phyloP scores from a whole-genome alignment of 2,113 vertebrate genomes.

The Lepisosteus osseus region DNA sequence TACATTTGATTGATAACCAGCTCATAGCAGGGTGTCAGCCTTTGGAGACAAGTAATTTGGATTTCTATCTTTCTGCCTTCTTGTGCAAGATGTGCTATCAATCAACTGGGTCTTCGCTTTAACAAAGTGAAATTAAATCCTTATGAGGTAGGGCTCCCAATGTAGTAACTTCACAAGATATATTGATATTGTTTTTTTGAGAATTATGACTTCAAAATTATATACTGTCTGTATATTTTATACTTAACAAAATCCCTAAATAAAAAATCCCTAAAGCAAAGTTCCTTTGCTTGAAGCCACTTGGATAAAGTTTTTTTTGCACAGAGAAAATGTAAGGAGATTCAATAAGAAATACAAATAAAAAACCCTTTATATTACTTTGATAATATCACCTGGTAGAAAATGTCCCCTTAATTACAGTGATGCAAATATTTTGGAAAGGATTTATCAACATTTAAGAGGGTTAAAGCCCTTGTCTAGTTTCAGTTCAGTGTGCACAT shows the following conservation, averaged over 20 bases:
- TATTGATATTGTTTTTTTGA: not conserved
- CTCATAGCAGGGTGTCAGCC: conserved; percentile 59
- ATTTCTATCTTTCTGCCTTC: conserved; percentile 67
- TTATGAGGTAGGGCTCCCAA: conserved; percentile 35
- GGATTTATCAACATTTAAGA: conserved; percentile 61
- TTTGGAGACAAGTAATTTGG: conserved; percentile 65
- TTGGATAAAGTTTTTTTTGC: too few species aligned
- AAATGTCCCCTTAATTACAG: too few species aligned
- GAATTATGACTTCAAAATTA: not conserved
- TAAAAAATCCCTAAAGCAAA: too few species aligned
- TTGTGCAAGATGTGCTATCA: conserved; percentile 58
- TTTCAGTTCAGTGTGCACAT: not conserved
- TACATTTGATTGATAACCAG: conserved; percentile 64
- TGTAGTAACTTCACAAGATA: not conserved
- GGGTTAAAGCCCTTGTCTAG: conserved; percentile 11
- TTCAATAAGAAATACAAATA: too few species aligned
- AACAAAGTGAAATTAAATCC: conserved; percentile 67
- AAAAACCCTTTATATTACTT: too few species aligned
- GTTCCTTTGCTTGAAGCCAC: too few species aligned
- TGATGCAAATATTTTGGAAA: too few species aligned
- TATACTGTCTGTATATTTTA: not conserved
- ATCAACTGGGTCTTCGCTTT: conserved; percentile 55
- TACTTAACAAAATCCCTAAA: not conserved
- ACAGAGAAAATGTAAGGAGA: too few species aligned
- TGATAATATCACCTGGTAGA: too few species aligned